Evolutionary conservation across 2,113 vertebrate genomes (phyloP).

Genomic region (Anolis carolinensis): DNA sequence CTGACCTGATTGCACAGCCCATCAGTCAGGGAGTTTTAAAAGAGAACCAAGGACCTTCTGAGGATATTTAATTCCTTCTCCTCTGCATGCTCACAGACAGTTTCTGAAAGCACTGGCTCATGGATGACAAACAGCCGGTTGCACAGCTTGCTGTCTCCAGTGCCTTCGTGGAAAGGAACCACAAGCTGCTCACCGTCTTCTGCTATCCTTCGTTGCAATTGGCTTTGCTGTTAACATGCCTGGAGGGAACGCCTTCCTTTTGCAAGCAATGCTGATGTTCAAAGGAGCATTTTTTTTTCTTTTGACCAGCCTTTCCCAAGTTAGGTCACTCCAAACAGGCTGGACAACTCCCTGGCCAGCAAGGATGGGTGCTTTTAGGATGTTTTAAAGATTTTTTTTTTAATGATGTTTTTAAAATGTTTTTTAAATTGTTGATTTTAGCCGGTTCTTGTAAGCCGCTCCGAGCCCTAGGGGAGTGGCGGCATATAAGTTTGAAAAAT

Average conservation of each 20-base stretch:
- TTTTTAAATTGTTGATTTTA: too few species aligned
- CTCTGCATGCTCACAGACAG: neutral
- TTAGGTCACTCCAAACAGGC: too few species aligned
- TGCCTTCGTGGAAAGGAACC: neutral
- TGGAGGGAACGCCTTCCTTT: neutral
- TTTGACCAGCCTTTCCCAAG: too few species aligned
- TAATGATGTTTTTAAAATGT: too few species aligned
- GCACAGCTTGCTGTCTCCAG: neutral
- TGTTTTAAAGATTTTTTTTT: too few species aligned
- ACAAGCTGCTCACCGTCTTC: neutral
- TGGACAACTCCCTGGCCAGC: too few species aligned
- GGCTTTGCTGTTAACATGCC: conserved; percentile 7
- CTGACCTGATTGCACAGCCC: conserved; percentile 26
- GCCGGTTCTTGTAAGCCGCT: too few species aligned
- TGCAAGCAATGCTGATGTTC: neutral
- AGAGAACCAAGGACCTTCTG: neutral
- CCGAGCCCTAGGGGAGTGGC: too few species aligned
- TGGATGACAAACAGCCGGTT: neutral
- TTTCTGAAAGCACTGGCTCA: neutral
- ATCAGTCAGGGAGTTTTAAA: conserved; percentile 9
- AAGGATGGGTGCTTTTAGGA: too few species aligned
- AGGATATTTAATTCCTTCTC: neutral
- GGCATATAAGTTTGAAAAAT: too few species aligned
- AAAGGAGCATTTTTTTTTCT: neutral
- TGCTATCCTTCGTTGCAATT: neutral